Base-by-base conservation (phyloP, 2,888 invertebrate genomes). In the Drosophila mettleri region DNA sequence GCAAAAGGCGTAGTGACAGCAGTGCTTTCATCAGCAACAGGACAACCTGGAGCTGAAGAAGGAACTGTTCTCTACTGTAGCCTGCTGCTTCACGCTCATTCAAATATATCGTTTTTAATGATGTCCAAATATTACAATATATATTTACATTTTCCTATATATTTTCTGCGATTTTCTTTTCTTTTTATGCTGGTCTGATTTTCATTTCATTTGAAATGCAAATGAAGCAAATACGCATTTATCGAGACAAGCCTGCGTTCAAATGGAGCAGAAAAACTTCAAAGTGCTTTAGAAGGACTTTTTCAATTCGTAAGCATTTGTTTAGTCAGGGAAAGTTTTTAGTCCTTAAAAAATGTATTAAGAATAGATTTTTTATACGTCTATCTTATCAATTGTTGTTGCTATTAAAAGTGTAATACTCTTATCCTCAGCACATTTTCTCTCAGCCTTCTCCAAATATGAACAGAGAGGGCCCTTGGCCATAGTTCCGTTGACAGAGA, bases 91-190 rank as follows among this genome's bases (percentile, higher is more conserved):
- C 52, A 65, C 60, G 71, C 73, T 80, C 89, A 90, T 66, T 89
- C 80, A 82, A 84, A 89, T 89, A 89, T 89, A 80, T 71, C 80
- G 74, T 74, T 89, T 89, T 89, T 89, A 89, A 89, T 90, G 89
- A 89, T 90, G 89, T 84, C 90, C 91, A 88, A 84, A 88, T 80
- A 86, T 58, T 60, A 53, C 46, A 48, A 59, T 59, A 67, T 61
- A 41, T 43, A 29, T 45, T 10, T 12, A 71, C 46, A 51, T 68
- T 70, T 64, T 45, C 52, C 29, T 49, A 70, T 65, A 72, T 80
- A 73, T 59, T 63, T 64, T 53, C 43, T 57, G 55, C 34, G 51
- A 45, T 62, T 65, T 71, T 52, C 68, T 74, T 70, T 57, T 68
- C 73, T 74, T 86, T 85, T 88, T 74, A 89, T 86, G 89, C 86